These are phyloP conservation scores for Gulo gulo DNA, from an alignment of 2,113 vertebrate genomes.

Conservation along the genomic window DNA sequence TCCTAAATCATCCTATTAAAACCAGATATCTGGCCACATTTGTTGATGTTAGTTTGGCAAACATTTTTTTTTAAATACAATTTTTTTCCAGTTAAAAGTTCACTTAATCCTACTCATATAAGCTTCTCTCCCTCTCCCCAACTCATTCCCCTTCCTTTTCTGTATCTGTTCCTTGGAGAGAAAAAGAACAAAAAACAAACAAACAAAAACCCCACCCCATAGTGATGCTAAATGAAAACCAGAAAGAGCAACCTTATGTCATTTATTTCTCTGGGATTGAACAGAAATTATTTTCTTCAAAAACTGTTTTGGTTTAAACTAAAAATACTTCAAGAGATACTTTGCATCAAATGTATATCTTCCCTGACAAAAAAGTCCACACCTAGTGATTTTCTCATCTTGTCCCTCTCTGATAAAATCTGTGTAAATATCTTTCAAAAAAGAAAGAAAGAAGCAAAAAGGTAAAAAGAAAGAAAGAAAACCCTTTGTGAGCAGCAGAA, in stretches of 20 bases:
- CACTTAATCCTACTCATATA: not conserved
- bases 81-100: conserved; percentile 19
- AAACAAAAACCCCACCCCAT: not conserved
- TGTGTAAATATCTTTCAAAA: conserved; percentile 50
- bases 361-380: not conserved
- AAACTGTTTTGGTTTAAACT: conserved; percentile 42
- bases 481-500: not conserved
- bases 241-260: not conserved
- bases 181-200: not conserved
- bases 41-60: conserved; percentile 16
- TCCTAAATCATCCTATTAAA: not conserved
- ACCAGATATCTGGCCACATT: not conserved
- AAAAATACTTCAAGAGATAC: conserved; percentile 63
- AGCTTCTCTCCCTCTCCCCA: not conserved
- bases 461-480: not conserved
- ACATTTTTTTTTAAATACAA: not conserved
- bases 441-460: not conserved
- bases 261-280: conserved; percentile 33
- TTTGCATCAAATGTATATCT: conserved; percentile 27
- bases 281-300: not conserved
- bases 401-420: conserved; percentile 46
- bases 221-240: not conserved
- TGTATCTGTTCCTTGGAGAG: not conserved
- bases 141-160: too few species aligned
- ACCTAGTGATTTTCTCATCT: conserved; percentile 59